Conservation (phyloP, 1,140 invertebrate species). For the Sipha flava region DNA sequence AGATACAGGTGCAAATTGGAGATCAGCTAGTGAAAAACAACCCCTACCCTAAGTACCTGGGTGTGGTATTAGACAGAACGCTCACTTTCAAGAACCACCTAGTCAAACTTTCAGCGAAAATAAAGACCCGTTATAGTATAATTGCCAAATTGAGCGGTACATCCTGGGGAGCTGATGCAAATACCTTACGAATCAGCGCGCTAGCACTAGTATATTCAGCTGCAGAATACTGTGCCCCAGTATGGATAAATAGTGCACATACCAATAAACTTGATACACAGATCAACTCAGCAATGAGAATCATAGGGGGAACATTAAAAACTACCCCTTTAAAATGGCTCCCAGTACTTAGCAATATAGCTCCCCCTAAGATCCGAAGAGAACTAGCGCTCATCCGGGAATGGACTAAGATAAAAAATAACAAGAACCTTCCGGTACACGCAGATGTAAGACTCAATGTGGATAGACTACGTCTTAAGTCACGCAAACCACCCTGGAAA, state of each 20-base stretch:
- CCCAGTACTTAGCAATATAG: conserved; percentile 6
- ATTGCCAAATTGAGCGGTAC: background rate
- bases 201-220: too few species aligned
- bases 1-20: background rate
- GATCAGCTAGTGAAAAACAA: background rate
- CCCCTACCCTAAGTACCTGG: background rate
- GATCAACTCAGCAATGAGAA: conserved; percentile 11
- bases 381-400: background rate
- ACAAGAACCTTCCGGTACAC: background rate
- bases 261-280: background rate
- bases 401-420: background rate
- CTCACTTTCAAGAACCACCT: background rate
- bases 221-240: too few species aligned
- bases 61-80: background rate
- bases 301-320: background rate
- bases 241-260: too few species aligned
- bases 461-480: too few species aligned
- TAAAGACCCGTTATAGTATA: background rate
- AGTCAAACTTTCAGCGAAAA: background rate
- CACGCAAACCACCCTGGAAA: background rate
- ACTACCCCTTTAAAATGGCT: background rate
- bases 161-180: background rate
- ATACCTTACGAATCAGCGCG: conserved; percentile 5
- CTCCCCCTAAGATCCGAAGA: background rate
- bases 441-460: background rate